Percentiles rank a stretch among this genome's conserved stretches.
Evolutionary conservation across 2,888 invertebrate genomes (phyloP).

Genomic region (Ochlodes sylvanus): DNA sequence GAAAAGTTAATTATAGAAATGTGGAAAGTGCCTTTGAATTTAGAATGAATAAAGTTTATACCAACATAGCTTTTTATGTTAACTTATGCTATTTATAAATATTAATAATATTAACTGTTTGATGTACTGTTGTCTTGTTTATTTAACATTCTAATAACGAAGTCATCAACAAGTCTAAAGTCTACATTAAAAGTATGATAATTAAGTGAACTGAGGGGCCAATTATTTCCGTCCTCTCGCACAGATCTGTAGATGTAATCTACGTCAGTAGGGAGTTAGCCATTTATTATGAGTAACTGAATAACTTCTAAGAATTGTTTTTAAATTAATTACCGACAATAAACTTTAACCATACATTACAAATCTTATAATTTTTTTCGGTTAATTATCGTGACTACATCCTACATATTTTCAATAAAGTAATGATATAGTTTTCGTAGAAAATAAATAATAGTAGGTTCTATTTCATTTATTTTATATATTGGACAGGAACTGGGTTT

Average conservation of each 20-base stretch:
- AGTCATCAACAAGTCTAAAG: constrained; percentile 21
- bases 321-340: constrained; percentile 18
- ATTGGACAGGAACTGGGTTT: no score
- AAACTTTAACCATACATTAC: constrained; percentile 2
- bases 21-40: constrained; percentile 84
- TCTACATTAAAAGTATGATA: constrained; percentile 12
- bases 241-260: constrained; percentile 15
- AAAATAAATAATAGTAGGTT: no score
- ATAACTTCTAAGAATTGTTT: constrained; percentile 9
- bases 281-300: constrained; percentile 12
- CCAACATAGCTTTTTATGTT: constrained; percentile 84
- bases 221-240: constrained; percentile 23
- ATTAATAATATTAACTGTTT: constrained; percentile 84
- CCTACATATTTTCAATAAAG: no score
- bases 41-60: constrained; percentile 83
- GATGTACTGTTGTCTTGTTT: constrained; percentile 70
- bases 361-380: background rate
- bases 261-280: constrained; percentile 10
- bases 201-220: constrained; percentile 19
- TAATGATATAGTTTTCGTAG: no score
- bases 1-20: constrained; percentile 76
- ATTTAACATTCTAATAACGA: constrained; percentile 42
- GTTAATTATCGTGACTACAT: no score
- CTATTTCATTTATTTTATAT: no score
- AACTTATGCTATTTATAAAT: constrained; percentile 84